Conservation (phyloP, 2,113 vertebrate species). For the Gavia stellata region DNA sequence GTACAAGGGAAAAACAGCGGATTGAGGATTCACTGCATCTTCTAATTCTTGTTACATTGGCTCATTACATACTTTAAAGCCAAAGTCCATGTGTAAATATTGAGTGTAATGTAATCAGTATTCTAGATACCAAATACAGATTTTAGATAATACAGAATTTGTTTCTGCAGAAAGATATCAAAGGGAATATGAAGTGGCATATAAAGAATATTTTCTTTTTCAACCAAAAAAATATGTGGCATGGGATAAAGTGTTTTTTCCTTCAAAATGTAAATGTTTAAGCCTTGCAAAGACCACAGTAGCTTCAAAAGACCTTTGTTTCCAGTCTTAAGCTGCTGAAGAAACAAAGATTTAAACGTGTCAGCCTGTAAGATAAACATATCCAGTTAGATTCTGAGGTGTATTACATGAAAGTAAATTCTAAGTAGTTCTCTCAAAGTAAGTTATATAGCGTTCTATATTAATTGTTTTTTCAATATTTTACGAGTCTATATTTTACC, state of each 20-base stretch:
- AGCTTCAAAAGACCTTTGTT: neutral
- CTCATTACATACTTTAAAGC: neutral
- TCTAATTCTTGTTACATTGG: neutral
- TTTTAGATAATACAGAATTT: neutral
- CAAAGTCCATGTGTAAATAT: neutral
- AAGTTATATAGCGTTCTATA: neutral
- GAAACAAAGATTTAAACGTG: neutral
- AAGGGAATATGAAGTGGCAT: neutral
- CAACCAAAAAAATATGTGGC: neutral
- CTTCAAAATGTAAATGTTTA: neutral
- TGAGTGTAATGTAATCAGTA: neutral
- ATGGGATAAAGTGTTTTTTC: neutral
- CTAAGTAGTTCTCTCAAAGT: neutral
- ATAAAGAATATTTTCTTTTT: neutral
- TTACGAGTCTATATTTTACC: neutral
- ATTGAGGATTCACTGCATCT: neutral
- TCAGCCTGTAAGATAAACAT: neutral
- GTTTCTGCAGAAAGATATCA: neutral
- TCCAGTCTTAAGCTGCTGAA: neutral
- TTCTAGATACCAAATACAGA: neutral
- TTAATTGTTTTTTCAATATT: fast-evolving
- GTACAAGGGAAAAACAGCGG: neutral
- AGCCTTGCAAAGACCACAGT: neutral
- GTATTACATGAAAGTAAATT: neutral
- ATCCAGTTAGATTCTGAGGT: neutral